These are phyloP conservation scores for Nephrotoma guestfalica DNA, from an alignment of 2,888 invertebrate species.

Conservation along the genomic window DNA sequence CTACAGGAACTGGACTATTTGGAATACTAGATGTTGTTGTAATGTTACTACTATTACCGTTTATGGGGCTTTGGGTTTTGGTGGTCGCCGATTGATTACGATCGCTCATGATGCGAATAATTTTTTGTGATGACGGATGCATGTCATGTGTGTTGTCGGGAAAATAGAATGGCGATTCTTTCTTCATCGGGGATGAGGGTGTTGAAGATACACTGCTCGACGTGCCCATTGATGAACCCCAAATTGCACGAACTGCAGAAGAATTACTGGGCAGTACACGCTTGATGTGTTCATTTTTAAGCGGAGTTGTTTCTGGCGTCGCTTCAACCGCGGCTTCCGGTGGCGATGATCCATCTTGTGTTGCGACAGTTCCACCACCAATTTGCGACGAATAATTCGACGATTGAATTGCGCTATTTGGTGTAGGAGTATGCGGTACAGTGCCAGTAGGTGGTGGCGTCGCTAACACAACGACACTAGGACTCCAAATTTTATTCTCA, in stretches of 20 bases:
- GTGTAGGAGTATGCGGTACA: slow-evolving; percentile 37
- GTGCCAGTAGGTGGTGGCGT: slow-evolving; percentile 32
- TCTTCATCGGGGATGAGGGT: slow-evolving; percentile 54
- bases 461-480: slow-evolving; percentile 25
- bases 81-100: slow-evolving; percentile 9
- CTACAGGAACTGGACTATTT: slow-evolving; percentile 1
- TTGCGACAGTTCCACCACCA: slow-evolving; percentile 18
- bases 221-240: slow-evolving; percentile 29
- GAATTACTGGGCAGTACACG: slow-evolving; percentile 42
- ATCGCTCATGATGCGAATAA: slow-evolving; percentile 12
- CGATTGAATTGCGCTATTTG: slow-evolving; percentile 32
- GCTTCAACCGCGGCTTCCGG: slow-evolving; percentile 82
- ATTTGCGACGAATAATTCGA: slow-evolving; percentile 36
- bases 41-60: slow-evolving; percentile 3
- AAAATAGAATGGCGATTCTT: slow-evolving; percentile 43
- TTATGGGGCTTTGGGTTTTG: slow-evolving; percentile 3
- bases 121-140: slow-evolving; percentile 7
- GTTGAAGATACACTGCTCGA: slow-evolving; percentile 36
- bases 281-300: slow-evolving; percentile 39
- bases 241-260: slow-evolving; percentile 49
- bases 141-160: slow-evolving; percentile 16
- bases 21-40: slow-evolving; percentile 3
- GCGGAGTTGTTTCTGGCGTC: slow-evolving; percentile 77
- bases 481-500: slow-evolving; percentile 26
- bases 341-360: slow-evolving; percentile 50